phyloP scores from a whole-genome alignment of 2,888 invertebrate genomes.

The Leuctra nigra region DNA sequence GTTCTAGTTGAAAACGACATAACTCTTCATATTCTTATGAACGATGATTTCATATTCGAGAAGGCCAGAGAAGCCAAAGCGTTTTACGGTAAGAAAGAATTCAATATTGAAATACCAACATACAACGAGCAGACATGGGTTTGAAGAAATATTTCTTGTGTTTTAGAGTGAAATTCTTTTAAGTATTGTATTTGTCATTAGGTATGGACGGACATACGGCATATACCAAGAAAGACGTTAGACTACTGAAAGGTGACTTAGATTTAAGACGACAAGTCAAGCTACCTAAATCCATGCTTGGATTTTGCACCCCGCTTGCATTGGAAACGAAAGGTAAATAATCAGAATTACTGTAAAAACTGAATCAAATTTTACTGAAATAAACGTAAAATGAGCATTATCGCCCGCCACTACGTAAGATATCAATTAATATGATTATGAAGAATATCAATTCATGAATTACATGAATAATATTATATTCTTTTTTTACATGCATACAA shows the following conservation, averaged over 20 bases:
- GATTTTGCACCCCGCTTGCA: conserved; percentile 73
- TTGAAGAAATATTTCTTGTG: background rate
- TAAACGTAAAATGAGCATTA: too few relatives aligned
- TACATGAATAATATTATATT: too few relatives aligned
- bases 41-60: conserved; percentile 69
- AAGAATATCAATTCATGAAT: too few relatives aligned
- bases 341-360: conserved; percentile 23
- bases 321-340: conserved; percentile 72
- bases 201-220: conserved; percentile 69
- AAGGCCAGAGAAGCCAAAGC: conserved; percentile 65
- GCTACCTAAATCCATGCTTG: conserved; percentile 66
- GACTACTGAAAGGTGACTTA: conserved; percentile 59
- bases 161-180: background rate
- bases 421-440: too few relatives aligned
- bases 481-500: too few relatives aligned
- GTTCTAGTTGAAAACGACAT: conserved; percentile 74
- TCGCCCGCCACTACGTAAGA: too few relatives aligned
- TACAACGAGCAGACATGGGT: too few relatives aligned
- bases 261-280: conserved; percentile 66
- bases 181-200: conserved; percentile 35
- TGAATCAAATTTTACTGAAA: too few relatives aligned
- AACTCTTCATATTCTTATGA: conserved; percentile 75
- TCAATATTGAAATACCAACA: too few relatives aligned
- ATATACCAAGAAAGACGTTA: conserved; percentile 73
- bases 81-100: conserved; percentile 57